These are phyloP conservation scores for Papilio demoleus DNA, from an alignment of 2,888 invertebrate genomes.

Conservation along the genomic window DNA sequence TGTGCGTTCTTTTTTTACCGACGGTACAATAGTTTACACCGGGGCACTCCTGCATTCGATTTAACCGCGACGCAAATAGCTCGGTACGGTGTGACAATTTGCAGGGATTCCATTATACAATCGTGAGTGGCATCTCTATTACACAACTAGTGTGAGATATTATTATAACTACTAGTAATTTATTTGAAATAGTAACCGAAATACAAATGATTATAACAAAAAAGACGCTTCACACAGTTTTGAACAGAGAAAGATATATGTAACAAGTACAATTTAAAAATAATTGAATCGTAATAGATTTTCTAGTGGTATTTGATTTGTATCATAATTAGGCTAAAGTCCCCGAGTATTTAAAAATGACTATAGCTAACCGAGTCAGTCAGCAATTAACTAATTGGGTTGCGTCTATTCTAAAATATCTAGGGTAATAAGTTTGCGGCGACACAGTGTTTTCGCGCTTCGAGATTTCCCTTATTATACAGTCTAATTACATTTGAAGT, in stretches of 20 bases:
- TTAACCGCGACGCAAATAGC: slow-evolving; percentile 4
- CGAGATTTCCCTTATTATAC: slow-evolving; percentile 8
- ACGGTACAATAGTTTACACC: slow-evolving; percentile 11
- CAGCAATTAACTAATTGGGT: slow-evolving; percentile 37
- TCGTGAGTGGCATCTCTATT: slow-evolving; percentile 17
- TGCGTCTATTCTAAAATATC: slow-evolving; percentile 34
- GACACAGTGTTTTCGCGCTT: slow-evolving; percentile 5
- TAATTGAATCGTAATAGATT: neutral
- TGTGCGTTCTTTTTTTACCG: slow-evolving; percentile 31
- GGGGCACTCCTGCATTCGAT: neutral
- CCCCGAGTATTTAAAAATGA: slow-evolving; percentile 15
- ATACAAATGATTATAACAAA: too few relatives aligned
- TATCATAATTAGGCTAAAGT: slow-evolving; percentile 8
- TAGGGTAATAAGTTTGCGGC: slow-evolving; percentile 33
- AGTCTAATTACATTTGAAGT: slow-evolving; percentile 1
- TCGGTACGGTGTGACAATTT: slow-evolving; percentile 12
- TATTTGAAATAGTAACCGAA: neutral
- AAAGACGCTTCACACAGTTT: too few relatives aligned
- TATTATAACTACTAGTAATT: neutral
- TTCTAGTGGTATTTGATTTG: neutral
- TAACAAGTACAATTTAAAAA: neutral
- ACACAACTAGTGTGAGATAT: neutral
- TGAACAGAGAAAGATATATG: too few relatives aligned
- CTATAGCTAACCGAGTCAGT: neutral
- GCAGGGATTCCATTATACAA: slow-evolving; percentile 7